Conservation (phyloP, 1,140 invertebrate species). For the Drosophila tani region DNA sequence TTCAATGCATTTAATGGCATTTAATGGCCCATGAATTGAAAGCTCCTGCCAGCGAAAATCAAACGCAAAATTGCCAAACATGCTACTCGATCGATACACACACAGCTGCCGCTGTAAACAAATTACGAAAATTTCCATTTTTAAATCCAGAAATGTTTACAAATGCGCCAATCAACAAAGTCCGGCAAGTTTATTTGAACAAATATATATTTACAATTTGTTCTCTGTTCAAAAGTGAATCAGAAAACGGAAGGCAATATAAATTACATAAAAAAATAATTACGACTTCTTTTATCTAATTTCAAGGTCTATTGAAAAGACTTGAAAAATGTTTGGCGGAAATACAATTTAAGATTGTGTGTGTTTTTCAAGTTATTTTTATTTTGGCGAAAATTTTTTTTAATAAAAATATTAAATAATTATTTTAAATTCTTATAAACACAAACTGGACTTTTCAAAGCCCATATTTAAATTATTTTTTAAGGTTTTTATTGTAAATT, state of each 20-base stretch:
- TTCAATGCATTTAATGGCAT: conserved; percentile 31
- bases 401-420: too few relatives aligned
- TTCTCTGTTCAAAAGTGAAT: conserved; percentile 26
- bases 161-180: conserved; percentile 24
- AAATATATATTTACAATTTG: conserved; percentile 28
- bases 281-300: conserved; percentile 12
- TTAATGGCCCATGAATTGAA: conserved; percentile 31
- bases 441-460: too few relatives aligned
- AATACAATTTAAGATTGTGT: not conserved
- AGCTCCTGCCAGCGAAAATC: conserved; percentile 41
- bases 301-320: not conserved
- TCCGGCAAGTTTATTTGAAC: conserved; percentile 21
- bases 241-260: conserved; percentile 11
- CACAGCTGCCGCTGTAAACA: conserved; percentile 41
- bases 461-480: too few relatives aligned
- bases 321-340: not conserved
- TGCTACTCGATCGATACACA: conserved; percentile 47
- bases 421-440: not conserved
- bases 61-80: conserved; percentile 52
- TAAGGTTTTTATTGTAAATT: too few relatives aligned
- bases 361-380: not conserved
- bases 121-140: conserved; percentile 58
- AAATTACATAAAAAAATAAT: conserved; percentile 6
- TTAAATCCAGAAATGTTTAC: conserved; percentile 49
- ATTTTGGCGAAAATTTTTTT: too few relatives aligned